Evolutionary conservation across 1,140 invertebrate genomes (phyloP), one percentile per base, ranked within the genome.

Genomic region (Drosophila elegans): DNA sequence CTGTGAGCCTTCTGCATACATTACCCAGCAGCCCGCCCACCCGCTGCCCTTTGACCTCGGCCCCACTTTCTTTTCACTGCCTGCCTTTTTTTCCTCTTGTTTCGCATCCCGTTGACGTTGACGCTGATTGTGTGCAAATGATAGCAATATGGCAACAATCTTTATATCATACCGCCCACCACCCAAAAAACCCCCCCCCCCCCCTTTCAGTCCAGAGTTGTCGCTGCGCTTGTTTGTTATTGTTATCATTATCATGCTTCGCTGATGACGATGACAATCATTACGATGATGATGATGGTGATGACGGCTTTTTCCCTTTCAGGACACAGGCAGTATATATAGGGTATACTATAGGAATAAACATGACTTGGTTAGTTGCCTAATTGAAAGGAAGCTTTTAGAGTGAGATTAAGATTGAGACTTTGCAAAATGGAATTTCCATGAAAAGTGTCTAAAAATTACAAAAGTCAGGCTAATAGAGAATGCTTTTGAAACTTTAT

Each of bases 141-240:
- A 88, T 88, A 88, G 83, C 83, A 89, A 88, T 88, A 88, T 88
- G 83, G 79, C 72, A 83, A 88, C 83, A 89, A 88, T 88, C 84
- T 88, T 89, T 83, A 83, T 83, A 78, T 80, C 71, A 46, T 60
- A 55, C 61, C 52, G 16, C 49, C 36, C 45, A 29, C 32, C 25
- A 4, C 51, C 42, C n/a, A 21, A 4, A 7, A 12, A 9, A 21
- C 27, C 44, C 4, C 12, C 51, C 6, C n/a, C 10, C 69, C 59
- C 60, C 52, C 72, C 38, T 53, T 57, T 41, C 51, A 16, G 49
- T 11, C 52, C 74, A 51, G 54, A 42, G 45, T 64, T 66, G 61
- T 41, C 72, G 71, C 73, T 59, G 74, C 74, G 60, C 61, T 77
- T 63, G 71, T 64, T 80, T 61, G 72, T 45, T 71, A 59, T 71